Conservation (phyloP, 2,113 vertebrate genomes). For the Phaethornis superciliosus region DNA sequence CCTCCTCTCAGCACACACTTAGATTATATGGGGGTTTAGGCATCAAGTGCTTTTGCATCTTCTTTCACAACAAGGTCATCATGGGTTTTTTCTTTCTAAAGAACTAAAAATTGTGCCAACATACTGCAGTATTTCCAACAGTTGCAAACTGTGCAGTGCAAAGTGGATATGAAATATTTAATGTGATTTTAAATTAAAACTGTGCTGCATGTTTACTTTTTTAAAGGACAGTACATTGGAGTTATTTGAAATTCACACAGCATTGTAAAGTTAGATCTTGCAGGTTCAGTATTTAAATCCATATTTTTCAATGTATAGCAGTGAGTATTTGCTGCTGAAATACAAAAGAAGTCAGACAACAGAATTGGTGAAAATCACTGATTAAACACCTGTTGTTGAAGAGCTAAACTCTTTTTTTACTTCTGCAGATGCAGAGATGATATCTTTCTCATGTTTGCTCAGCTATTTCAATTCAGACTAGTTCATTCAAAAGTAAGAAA, state of each 20-base stretch:
- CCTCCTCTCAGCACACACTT: neutral
- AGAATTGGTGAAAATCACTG: conserved; percentile 13
- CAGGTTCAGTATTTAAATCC: neutral
- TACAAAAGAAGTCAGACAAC: neutral
- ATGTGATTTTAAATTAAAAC: conserved; percentile 19
- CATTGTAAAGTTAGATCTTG: neutral
- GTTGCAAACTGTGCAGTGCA: neutral
- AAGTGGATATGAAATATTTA: neutral
- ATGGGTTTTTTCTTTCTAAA: neutral
- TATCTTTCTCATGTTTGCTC: conserved; percentile 60
- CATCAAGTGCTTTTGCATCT: neutral
- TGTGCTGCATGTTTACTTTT: neutral
- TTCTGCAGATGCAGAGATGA: conserved; percentile 62
- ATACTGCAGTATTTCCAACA: neutral
- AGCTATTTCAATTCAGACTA: conserved; percentile 43
- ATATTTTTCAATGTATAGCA: neutral
- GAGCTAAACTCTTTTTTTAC: conserved; percentile 3
- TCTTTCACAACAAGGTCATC: neutral
- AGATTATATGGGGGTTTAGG: neutral
- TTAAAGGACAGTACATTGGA: neutral
- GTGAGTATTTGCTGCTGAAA: neutral
- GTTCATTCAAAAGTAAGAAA: conserved; percentile 55
- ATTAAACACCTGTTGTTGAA: conserved; percentile 48
- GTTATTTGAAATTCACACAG: conserved; percentile 9
- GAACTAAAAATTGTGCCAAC: neutral